Conservation (phyloP, 2,888 invertebrate genomes). For the Pseudococcus longispinus region DNA sequence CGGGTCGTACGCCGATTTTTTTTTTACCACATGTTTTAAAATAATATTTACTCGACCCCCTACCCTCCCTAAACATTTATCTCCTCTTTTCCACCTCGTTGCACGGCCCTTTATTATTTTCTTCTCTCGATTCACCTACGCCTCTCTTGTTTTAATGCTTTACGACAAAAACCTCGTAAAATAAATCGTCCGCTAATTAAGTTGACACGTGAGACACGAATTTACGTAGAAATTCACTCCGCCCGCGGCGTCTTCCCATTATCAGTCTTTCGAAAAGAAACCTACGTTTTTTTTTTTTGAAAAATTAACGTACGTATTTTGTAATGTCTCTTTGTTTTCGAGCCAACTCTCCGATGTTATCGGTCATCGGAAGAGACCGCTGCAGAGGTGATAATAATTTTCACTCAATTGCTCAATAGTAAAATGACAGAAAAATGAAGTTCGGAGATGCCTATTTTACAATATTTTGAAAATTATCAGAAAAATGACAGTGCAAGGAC, state of each 20-base stretch:
- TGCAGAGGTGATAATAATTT: background rate
- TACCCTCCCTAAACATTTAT: too few relatives aligned
- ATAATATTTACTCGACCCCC: background rate
- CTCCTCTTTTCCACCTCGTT: background rate
- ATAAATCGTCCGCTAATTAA: slow-evolving; percentile 34
- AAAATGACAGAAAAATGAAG: background rate
- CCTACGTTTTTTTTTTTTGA: background rate
- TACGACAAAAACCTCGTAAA: background rate
- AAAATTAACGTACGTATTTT: background rate
- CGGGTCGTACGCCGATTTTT: background rate
- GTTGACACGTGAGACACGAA: background rate
- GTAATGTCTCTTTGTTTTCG: slow-evolving; percentile 13
- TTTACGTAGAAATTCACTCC: background rate
- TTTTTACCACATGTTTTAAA: background rate
- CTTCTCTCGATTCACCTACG: background rate
- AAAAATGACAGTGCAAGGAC: too few relatives aligned
- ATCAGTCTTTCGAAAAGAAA: background rate
- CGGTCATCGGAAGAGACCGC: background rate
- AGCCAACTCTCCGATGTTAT: background rate
- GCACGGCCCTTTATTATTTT: background rate
- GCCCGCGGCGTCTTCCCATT: background rate
- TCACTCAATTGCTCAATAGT: background rate
- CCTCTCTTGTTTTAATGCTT: background rate
- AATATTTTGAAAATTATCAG: background rate
- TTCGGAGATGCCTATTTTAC: background rate